Conservation (phyloP, 2,113 vertebrate species). For the Corythoichthys haematopterus region DNA sequence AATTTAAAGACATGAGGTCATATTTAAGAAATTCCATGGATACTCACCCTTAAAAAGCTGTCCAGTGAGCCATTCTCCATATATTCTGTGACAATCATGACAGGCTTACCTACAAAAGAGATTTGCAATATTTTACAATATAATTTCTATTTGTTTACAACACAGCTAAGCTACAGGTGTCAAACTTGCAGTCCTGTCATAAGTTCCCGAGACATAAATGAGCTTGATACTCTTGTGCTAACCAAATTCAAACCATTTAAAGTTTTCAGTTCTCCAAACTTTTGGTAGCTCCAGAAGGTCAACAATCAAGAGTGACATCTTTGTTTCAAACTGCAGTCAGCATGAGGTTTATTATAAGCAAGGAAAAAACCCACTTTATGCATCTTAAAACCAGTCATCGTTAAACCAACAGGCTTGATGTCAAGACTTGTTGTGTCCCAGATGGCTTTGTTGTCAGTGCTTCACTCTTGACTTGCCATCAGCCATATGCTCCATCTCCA, state of each 20-base stretch:
- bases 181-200: no score
- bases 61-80: constrained; percentile 72
- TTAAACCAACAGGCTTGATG: constrained; percentile 41
- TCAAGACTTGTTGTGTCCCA: constrained; percentile 49
- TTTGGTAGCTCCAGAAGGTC: constrained; percentile 63
- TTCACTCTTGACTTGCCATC: constrained; percentile 31
- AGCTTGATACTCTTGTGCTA: background rate
- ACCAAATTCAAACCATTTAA: background rate
- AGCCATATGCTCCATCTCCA: constrained; percentile 25
- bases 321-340: constrained; percentile 59
- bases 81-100: constrained; percentile 72
- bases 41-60: constrained; percentile 67
- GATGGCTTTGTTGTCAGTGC: constrained; percentile 43
- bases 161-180: background rate
- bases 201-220: no score
- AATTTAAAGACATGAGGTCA: no score
- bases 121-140: background rate
- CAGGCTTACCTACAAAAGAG: constrained; percentile 60
- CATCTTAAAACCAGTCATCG: constrained; percentile 58
- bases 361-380: constrained; percentile 16
- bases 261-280: constrained; percentile 6
- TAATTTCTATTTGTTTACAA: background rate
- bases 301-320: constrained; percentile 70
- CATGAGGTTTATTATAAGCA: constrained; percentile 45
- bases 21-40: no score